A percentile compares a stretch with the other conserved stretches of the same genome.
phyloP scores from a whole-genome alignment of 2,113 vertebrate species.

The Xyrauchen texanus region DNA sequence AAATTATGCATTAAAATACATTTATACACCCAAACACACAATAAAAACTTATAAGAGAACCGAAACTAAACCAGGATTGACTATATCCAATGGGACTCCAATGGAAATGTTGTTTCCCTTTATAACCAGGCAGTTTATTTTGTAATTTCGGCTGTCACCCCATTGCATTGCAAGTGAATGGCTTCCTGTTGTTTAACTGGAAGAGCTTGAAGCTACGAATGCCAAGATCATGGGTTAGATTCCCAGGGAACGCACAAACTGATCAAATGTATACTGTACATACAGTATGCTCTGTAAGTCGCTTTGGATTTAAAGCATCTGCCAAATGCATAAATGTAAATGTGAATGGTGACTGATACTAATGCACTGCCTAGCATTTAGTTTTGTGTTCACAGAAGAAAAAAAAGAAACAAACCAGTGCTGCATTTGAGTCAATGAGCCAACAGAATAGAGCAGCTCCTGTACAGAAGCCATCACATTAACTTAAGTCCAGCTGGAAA shows the following conservation, averaged over 20 bases:
- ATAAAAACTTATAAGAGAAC: background rate
- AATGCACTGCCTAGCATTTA: background rate
- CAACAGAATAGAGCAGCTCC: too few species aligned
- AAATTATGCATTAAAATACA: background rate
- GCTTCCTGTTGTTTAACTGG: slow-evolving; percentile 7
- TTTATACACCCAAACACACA: slow-evolving; percentile 14
- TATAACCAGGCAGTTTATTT: slow-evolving; percentile 23
- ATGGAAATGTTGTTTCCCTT: slow-evolving; percentile 18
- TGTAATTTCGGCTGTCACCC: slow-evolving; percentile 38
- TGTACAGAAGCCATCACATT: too few species aligned
- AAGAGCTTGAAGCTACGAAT: too few species aligned
- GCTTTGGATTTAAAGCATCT: too few species aligned
- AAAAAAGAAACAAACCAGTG: background rate
- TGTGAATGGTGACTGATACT: too few species aligned
- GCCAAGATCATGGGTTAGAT: too few species aligned
- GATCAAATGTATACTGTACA: too few species aligned
- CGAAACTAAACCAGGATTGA: slow-evolving; percentile 40
- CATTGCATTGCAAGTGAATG: background rate
- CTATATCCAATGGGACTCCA: slow-evolving; percentile 4
- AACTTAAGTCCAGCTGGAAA: too few species aligned
- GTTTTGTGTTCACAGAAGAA: background rate
- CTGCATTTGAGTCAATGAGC: too few species aligned
- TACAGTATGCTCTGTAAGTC: too few species aligned
- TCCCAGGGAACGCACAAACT: too few species aligned
- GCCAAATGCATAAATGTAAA: too few species aligned